A percentile compares a stretch with the other conserved stretches of the same genome.
These are phyloP conservation scores for Phrynocephalus guinanensis DNA, from an alignment of 2,797 vertebrate genomes.

Conservation along the genomic window DNA sequence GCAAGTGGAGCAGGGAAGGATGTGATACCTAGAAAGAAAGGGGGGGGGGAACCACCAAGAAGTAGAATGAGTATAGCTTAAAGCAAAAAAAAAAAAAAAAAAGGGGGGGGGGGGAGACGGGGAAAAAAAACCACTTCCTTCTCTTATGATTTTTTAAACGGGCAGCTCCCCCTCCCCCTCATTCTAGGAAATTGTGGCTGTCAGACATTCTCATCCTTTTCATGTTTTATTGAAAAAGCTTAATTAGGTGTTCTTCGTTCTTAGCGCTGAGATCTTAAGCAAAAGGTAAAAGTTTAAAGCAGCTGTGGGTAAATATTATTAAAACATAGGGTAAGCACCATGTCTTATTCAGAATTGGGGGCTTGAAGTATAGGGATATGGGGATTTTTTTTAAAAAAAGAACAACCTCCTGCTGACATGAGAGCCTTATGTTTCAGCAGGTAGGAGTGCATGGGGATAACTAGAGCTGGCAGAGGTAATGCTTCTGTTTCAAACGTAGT, in stretches of 20 bases:
- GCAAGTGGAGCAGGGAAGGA: background rate
- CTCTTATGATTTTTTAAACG: constrained; percentile 16
- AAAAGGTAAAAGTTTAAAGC: constrained; percentile 70
- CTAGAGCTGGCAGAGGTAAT: background rate
- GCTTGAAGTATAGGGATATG: background rate
- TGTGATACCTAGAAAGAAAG: background rate
- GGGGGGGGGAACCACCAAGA: background rate
- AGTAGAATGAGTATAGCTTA: constrained; percentile 1
- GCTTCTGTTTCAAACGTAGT: background rate
- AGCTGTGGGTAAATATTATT: constrained; percentile 64
- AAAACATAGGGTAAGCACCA: constrained; percentile 61
- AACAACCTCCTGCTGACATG: constrained; percentile 18
- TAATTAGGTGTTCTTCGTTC: constrained; percentile 65
- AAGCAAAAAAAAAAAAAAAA: constrained; percentile 10
- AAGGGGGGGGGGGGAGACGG: constrained; percentile 13
- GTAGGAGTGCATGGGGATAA: constrained; percentile 23
- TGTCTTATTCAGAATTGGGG: constrained; percentile 60
- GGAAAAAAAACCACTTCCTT: background rate
- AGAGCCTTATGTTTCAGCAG: constrained; percentile 18
- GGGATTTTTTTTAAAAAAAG: constrained; percentile 37
- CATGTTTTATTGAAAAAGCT: constrained; percentile 65
- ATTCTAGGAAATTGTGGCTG: constrained; percentile 27
- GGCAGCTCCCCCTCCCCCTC: constrained; percentile 36
- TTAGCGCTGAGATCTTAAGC: constrained; percentile 65
- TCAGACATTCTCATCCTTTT: constrained; percentile 49